phyloP scores from a whole-genome alignment of 2,888 invertebrate genomes.

The Xestia xanthographa region DNA sequence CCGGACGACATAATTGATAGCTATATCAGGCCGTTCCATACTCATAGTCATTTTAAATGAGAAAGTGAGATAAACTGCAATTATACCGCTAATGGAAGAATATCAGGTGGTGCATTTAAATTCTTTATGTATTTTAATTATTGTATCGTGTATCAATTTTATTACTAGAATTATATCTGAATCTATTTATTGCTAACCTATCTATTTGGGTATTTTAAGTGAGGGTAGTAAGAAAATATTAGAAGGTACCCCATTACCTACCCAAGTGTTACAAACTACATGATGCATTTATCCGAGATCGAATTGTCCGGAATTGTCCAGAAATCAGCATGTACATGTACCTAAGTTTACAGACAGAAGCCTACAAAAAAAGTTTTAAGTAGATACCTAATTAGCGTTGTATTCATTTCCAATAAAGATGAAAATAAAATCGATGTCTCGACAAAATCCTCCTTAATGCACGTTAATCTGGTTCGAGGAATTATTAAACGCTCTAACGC shows the following conservation, averaged over 20 bases:
- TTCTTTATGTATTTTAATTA: slow-evolving; percentile 58
- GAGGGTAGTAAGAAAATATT: not conserved
- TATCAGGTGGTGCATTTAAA: slow-evolving; percentile 82
- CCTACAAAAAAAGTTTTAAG: not conserved
- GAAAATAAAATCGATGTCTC: slow-evolving; percentile 23
- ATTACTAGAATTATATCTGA: not conserved
- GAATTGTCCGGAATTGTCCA: no score
- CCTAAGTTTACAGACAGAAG: not conserved
- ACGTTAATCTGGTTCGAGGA: slow-evolving; percentile 34
- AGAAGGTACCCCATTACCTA: not conserved
- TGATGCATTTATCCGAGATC: not conserved
- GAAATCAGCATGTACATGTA: no score
- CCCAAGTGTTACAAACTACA: not conserved
- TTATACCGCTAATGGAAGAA: slow-evolving; percentile 81
- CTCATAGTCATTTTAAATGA: slow-evolving; percentile 71
- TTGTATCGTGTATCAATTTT: slow-evolving; percentile 39
- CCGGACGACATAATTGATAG: slow-evolving; percentile 65
- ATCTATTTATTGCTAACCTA: not conserved
- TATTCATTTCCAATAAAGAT: not conserved
- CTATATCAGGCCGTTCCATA: slow-evolving; percentile 66
- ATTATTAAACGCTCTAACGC: slow-evolving; percentile 36
- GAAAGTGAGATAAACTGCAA: slow-evolving; percentile 77
- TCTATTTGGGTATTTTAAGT: not conserved
- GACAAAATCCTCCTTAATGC: not conserved
- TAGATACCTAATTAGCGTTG: not conserved